Conservation (phyloP, 2,888 invertebrate genomes). For the Blastobasis lacticolella region DNA sequence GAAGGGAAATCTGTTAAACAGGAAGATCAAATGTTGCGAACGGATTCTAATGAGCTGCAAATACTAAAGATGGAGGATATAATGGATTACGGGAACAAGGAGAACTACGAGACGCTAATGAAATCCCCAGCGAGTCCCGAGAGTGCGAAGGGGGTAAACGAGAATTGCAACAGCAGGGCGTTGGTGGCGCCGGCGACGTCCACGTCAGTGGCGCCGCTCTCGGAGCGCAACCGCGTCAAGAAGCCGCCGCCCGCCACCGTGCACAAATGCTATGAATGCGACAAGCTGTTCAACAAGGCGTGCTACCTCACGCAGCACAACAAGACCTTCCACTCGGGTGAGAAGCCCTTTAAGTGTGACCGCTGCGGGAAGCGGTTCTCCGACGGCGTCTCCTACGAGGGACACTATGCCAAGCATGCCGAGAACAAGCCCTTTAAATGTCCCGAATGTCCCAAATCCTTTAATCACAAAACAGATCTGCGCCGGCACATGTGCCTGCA, state of each 20-base stretch:
- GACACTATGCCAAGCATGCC: slow-evolving; percentile 84
- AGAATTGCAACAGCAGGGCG: slow-evolving; percentile 37
- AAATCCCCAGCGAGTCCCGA: slow-evolving; percentile 67
- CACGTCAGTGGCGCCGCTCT: slow-evolving; percentile 59
- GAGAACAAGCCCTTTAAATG: slow-evolving; percentile 92
- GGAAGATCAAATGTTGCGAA: slow-evolving; percentile 39
- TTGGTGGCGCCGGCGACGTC: slow-evolving; percentile 36
- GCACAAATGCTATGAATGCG: slow-evolving; percentile 86
- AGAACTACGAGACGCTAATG: slow-evolving; percentile 64
- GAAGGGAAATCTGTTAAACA: slow-evolving; percentile 62
- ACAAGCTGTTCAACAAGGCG: slow-evolving; percentile 88
- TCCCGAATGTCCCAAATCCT: slow-evolving; percentile 88
- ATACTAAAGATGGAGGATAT: slow-evolving; percentile 64
- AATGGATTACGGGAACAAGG: slow-evolving; percentile 70
- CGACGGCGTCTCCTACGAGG: slow-evolving; percentile 79
- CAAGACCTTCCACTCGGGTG: slow-evolving; percentile 90
- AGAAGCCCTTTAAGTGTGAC: slow-evolving; percentile 88
- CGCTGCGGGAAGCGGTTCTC: slow-evolving; percentile 90
- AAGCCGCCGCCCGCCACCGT: slow-evolving; percentile 38
- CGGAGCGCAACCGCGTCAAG: slow-evolving; percentile 57
- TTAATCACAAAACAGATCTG: slow-evolving; percentile 93
- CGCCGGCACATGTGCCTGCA: slow-evolving; percentile 90
- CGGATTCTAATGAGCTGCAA: slow-evolving; percentile 51
- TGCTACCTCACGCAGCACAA: slow-evolving; percentile 94
- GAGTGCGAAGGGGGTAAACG: slow-evolving; percentile 57